Conservation (phyloP, 1,140 invertebrate species). For the Myzus persicae region DNA sequence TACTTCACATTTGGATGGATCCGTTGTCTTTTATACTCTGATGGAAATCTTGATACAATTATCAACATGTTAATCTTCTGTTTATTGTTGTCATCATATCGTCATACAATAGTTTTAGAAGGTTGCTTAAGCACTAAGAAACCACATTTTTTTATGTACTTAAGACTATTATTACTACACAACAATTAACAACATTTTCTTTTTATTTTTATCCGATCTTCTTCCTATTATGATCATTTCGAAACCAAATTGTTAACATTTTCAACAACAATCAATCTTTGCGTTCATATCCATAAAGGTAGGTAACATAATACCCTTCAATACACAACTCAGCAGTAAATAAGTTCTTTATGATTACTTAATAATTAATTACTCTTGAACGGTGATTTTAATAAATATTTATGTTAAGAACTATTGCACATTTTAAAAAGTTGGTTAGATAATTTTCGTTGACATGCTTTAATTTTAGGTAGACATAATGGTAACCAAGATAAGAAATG, state of each 20-base stretch:
- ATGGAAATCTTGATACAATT: conserved; percentile 40
- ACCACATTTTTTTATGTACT: conserved; percentile 31
- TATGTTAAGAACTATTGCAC: background rate
- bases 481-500: background rate
- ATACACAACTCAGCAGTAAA: background rate
- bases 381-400: background rate
- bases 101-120: conserved; percentile 50
- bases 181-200: conserved; percentile 55
- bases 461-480: background rate
- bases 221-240: conserved; percentile 27
- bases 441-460: background rate
- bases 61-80: conserved; percentile 42
- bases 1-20: background rate
- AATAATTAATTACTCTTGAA: background rate
- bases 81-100: conserved; percentile 48
- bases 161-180: conserved; percentile 39
- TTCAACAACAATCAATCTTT: background rate
- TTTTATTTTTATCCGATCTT: conserved; percentile 53
- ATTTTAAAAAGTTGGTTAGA: background rate
- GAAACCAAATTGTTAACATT: conserved; percentile 52
- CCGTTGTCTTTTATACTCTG: conserved; percentile 42
- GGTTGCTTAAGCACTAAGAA: conserved; percentile 4
- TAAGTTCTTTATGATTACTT: background rate
- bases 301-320: background rate
- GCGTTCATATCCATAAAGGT: background rate